Evolutionary conservation across 2,797 vertebrate species (phyloP).

Genomic region (Arremon aurantiirostris): DNA sequence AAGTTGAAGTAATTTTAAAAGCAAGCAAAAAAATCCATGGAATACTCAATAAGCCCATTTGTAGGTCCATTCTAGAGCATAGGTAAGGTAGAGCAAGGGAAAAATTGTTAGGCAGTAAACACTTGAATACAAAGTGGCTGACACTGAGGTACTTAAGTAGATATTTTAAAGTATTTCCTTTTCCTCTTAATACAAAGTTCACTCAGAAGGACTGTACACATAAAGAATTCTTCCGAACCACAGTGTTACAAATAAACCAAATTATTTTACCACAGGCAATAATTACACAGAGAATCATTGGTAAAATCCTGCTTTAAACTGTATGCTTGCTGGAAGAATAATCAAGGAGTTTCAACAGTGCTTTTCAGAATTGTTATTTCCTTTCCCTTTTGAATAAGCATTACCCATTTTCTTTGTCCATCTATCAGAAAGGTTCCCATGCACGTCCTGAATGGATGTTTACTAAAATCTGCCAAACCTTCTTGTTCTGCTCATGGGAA

Average conservation of each 20-base stretch:
- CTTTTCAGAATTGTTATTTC: slow-evolving; percentile 31
- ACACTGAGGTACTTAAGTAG: background rate
- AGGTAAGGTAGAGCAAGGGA: background rate
- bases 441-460: background rate
- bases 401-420: background rate
- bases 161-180: background rate
- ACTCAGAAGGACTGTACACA: background rate
- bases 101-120: background rate
- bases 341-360: background rate
- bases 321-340: background rate
- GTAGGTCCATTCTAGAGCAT: background rate
- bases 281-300: slow-evolving; percentile 46
- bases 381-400: background rate
- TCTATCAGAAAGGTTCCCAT: background rate
- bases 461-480: background rate
- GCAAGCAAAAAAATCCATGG: background rate
- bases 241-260: slow-evolving; percentile 21
- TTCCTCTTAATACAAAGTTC: background rate
- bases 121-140: background rate
- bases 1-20: background rate
- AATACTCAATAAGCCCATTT: background rate
- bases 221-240: slow-evolving; percentile 20
- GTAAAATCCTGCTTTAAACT: background rate
- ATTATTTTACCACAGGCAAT: slow-evolving; percentile 40
- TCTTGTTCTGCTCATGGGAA: background rate